phyloP scores from a whole-genome alignment of 2,113 vertebrate species.

The Brachirus orientalis region DNA sequence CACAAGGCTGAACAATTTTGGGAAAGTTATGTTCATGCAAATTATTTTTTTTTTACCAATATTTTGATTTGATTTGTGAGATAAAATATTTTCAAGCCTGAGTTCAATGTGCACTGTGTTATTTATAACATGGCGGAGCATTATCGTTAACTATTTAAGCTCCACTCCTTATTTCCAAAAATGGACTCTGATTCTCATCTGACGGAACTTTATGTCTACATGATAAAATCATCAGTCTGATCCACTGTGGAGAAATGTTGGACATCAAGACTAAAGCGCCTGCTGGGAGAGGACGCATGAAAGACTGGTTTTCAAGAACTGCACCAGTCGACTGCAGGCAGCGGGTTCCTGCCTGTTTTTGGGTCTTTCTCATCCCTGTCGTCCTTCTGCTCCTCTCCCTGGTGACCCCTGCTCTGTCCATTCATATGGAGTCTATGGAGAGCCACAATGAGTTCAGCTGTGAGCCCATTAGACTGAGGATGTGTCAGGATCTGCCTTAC shows the following conservation, averaged over 20 bases:
- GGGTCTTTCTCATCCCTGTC: slow-evolving; percentile 30
- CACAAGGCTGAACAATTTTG: too few relatives aligned
- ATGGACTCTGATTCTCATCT: slow-evolving; percentile 28
- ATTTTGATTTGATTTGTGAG: too few relatives aligned
- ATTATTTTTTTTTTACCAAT: too few relatives aligned
- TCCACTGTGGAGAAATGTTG: slow-evolving; percentile 45
- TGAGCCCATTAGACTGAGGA: slow-evolving; percentile 94
- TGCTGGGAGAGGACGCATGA: slow-evolving; percentile 27
- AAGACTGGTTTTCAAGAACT: slow-evolving; percentile 31
- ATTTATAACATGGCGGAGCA: too few relatives aligned
- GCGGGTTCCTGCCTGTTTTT: slow-evolving; percentile 10
- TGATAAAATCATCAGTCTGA: slow-evolving; percentile 27
- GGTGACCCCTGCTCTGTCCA: slow-evolving; percentile 61
- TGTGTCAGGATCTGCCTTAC: slow-evolving; percentile 98
- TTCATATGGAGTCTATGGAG: slow-evolving; percentile 71
- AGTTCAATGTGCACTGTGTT: too few relatives aligned
- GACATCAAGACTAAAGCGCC: slow-evolving; percentile 38
- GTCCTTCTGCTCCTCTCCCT: slow-evolving; percentile 54
- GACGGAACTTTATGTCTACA: slow-evolving; percentile 20
- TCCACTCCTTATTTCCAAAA: neutral
- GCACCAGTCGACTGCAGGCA: slow-evolving; percentile 8
- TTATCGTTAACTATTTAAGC: slow-evolving; percentile 18
- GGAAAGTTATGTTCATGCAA: too few relatives aligned
- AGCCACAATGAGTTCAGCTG: slow-evolving; percentile 96
- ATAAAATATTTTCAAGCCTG: too few relatives aligned